Conservation (phyloP, 2,888 invertebrate species). For the Trissolcus brochymenae region DNA sequence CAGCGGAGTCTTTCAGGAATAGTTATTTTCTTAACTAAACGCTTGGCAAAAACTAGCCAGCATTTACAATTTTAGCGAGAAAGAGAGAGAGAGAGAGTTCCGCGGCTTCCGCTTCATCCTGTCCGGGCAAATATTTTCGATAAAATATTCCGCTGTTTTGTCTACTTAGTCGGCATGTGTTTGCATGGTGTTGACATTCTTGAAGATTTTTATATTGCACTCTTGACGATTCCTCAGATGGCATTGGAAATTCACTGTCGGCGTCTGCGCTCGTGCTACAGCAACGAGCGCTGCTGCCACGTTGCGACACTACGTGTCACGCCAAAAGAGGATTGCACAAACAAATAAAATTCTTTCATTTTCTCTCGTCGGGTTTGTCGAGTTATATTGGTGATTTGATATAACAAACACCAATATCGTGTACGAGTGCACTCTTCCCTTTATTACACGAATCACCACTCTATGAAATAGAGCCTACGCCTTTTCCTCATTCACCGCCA, state of each 20-base stretch:
- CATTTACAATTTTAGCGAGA: conserved; percentile 35
- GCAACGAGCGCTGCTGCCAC: conserved; percentile 22
- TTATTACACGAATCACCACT: conserved; percentile 24
- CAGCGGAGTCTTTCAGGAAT: conserved; percentile 25
- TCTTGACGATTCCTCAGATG: conserved; percentile 46
- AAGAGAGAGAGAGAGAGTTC: no score
- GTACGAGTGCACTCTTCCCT: conserved; percentile 25
- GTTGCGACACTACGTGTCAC: conserved; percentile 52
- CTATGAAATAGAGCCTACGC: conserved; percentile 30
- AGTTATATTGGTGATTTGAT: conserved; percentile 47
- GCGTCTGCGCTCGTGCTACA: conserved; percentile 31
- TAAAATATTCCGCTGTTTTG: conserved; percentile 65
- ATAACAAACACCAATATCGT: conserved; percentile 45
- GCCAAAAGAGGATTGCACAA: conserved; percentile 48
- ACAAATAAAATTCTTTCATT: conserved; percentile 56
- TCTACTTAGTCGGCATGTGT: conserved; percentile 47
- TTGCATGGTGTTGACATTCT: conserved; percentile 51
- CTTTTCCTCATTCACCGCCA: conserved; percentile 9
- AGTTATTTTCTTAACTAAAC: conserved; percentile 47
- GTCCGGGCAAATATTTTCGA: conserved; percentile 62
- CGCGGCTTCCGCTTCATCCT: conserved; percentile 52
- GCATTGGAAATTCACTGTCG: conserved; percentile 44
- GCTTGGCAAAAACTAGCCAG: conserved; percentile 23
- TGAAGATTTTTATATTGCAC: conserved; percentile 53
- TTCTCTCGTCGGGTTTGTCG: conserved; percentile 40